phyloP scores from a whole-genome alignment of 2,113 vertebrate species.

The Pelodiscus sinensis region DNA sequence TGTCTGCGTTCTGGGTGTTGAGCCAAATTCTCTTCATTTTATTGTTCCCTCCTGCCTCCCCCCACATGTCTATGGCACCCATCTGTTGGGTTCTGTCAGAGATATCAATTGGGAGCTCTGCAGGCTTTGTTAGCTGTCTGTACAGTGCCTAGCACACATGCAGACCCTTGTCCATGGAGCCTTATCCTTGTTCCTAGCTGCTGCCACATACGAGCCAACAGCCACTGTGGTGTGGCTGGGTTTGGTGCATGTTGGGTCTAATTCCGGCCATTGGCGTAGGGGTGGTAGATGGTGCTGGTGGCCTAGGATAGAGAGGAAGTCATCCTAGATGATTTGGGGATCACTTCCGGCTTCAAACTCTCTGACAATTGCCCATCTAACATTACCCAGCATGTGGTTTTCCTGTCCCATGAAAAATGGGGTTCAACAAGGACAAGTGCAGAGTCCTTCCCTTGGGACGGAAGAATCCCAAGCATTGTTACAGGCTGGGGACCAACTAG shows the following conservation, averaged over 20 bases:
- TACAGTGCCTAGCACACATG: neutral
- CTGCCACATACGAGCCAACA: neutral
- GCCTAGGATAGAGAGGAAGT: neutral
- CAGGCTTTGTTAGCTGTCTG: neutral
- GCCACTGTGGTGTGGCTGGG: conserved; percentile 46
- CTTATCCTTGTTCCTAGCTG: neutral
- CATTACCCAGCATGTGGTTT: neutral
- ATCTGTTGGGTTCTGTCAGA: neutral
- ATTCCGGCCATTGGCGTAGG: neutral
- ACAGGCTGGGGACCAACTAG: too few relatives aligned
- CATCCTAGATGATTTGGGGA: neutral
- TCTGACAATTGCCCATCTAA: conserved; percentile 40
- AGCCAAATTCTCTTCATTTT: neutral
- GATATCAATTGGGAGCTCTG: neutral
- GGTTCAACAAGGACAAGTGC: too few relatives aligned
- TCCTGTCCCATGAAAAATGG: too few relatives aligned
- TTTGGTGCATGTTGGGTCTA: conserved; percentile 38
- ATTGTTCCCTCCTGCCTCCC: neutral
- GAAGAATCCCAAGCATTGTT: too few relatives aligned
- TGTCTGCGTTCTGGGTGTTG: neutral
- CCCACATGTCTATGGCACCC: neutral
- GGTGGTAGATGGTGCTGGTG: neutral
- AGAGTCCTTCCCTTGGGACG: too few relatives aligned
- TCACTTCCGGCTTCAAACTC: neutral
- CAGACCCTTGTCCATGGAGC: neutral